Evolutionary conservation across 64 coral and sea anemone species (phyloP).

Genomic region (Anthopleura sola): DNA sequence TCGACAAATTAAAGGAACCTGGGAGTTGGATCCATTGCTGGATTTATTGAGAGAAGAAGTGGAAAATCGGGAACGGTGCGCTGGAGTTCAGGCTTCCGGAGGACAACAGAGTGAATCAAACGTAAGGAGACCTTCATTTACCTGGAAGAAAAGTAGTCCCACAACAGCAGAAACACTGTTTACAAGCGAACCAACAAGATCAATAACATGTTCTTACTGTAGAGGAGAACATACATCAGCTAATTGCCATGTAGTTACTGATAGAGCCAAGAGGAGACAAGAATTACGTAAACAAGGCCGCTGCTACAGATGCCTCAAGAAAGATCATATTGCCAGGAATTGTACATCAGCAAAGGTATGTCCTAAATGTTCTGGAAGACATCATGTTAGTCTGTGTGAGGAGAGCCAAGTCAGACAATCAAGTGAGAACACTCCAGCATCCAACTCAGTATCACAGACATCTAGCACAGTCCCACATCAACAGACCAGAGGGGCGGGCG

Average conservation of each 20-base stretch:
- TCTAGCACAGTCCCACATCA: neutral
- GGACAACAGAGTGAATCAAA: neutral
- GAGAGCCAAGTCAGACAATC: too few species aligned
- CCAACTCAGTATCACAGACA: neutral
- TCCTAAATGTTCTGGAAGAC: constrained; percentile 22
- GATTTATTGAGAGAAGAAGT: neutral
- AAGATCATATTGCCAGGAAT: constrained; percentile 20
- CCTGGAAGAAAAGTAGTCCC: neutral
- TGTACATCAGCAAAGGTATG: constrained; percentile 19
- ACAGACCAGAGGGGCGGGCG: neutral
- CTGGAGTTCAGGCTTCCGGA: constrained; percentile 3
- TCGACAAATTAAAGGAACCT: constrained; percentile 15
- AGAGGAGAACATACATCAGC: neutral
- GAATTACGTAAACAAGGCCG: constrained; percentile 19
- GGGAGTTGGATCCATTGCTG: neutral
- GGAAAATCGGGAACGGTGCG: constrained; percentile 24
- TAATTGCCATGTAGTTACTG: constrained; percentile 21
- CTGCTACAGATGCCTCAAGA: constrained; percentile 44
- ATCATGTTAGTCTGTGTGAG: constrained; percentile 39
- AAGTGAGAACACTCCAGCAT: neutral
- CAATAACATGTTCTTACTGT: too few species aligned
- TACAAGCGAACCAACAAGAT: too few species aligned
- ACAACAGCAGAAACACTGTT: neutral
- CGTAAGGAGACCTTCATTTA: neutral
- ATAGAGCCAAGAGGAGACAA: neutral